These are phyloP conservation scores for Cyanoliseus patagonus DNA, from an alignment of 2,113 vertebrate species.

Conservation along the genomic window DNA sequence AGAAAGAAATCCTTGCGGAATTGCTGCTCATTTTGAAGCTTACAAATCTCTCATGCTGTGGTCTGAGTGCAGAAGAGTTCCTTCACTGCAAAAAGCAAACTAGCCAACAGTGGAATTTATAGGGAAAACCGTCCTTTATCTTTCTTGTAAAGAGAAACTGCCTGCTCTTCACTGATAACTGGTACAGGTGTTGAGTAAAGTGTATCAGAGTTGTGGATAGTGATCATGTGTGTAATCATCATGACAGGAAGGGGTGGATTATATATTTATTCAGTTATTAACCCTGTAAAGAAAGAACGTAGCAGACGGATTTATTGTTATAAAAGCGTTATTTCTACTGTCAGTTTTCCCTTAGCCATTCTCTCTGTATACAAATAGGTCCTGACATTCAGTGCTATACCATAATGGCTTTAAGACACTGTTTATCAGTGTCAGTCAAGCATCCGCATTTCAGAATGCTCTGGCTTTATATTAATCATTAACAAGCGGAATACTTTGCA, in stretches of 20 bases:
- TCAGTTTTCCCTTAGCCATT: neutral
- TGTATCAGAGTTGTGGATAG: neutral
- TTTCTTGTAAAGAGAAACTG: neutral
- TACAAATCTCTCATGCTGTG: neutral
- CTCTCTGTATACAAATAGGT: neutral
- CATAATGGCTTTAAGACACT: neutral
- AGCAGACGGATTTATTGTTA: neutral
- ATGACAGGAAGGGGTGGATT: neutral
- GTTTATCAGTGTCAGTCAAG: neutral
- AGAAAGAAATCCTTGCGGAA: neutral
- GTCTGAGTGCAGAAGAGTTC: neutral
- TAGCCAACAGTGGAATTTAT: neutral
- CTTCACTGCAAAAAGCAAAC: neutral
- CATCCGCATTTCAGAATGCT: neutral
- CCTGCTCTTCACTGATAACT: neutral
- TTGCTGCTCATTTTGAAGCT: neutral
- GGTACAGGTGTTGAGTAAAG: accelerated
- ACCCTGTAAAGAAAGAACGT: neutral
- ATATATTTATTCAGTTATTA: neutral
- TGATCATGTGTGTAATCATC: neutral
- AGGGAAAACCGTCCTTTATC: neutral
- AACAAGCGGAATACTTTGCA: neutral
- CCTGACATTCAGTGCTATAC: neutral
- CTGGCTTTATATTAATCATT: neutral
- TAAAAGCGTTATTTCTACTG: neutral